These are phyloP conservation scores for Cricetomys ansorgei DNA, from an alignment of 2,113 vertebrate species.

Conservation along the genomic window DNA sequence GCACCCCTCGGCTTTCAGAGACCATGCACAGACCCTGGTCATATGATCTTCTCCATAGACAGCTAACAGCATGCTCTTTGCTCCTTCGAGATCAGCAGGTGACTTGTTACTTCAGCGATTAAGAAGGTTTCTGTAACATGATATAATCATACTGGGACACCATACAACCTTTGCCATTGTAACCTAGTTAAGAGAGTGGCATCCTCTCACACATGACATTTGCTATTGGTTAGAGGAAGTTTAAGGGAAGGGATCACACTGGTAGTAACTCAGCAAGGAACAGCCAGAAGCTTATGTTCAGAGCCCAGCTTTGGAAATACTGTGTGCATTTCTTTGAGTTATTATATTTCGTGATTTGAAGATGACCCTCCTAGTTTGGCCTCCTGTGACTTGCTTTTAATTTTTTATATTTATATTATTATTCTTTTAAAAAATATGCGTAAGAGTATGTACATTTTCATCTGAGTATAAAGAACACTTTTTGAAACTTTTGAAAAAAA, in stretches of 20 bases:
- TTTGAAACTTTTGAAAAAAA: not conserved
- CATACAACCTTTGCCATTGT: not conserved
- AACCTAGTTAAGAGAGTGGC: not conserved
- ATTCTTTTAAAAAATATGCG: not conserved
- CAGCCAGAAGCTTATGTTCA: not conserved
- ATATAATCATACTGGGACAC: not conserved
- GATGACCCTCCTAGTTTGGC: not conserved
- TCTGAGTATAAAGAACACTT: not conserved
- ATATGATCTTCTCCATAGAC: not conserved
- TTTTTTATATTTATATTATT: not conserved
- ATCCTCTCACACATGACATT: not conserved
- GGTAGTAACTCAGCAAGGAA: not conserved
- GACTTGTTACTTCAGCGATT: not conserved
- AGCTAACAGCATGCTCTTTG: not conserved
- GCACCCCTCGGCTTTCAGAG: not conserved
- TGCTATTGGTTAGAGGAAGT: not conserved
- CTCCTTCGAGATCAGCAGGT: not conserved
- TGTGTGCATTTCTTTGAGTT: conserved; percentile 3
- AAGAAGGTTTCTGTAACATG: not conserved
- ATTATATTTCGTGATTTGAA: not conserved
- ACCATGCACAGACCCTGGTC: not conserved
- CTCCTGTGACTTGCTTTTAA: not conserved
- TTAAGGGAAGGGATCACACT: not conserved
- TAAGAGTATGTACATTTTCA: not conserved
- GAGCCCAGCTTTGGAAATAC: not conserved